These are phyloP conservation scores for Otolemur garnettii DNA, from an alignment of 2,113 vertebrate species.

Conservation along the genomic window DNA sequence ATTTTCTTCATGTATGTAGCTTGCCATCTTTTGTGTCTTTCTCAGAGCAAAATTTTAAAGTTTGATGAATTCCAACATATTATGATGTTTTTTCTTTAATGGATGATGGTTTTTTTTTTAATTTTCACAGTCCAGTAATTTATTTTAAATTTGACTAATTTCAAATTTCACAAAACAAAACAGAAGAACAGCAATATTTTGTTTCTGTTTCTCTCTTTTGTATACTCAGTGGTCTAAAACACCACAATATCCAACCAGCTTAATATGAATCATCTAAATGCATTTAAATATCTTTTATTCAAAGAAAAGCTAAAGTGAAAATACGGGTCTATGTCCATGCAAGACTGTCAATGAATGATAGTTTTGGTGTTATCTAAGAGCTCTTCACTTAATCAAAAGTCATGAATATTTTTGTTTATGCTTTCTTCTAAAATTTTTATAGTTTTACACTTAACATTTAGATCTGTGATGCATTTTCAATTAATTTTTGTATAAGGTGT, in stretches of 20 bases:
- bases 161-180: no score
- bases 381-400: background rate
- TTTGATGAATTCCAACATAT: background rate
- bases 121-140: no score
- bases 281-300: no score
- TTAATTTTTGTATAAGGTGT: background rate
- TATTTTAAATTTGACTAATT: no score
- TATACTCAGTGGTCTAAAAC: no score
- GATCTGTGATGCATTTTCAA: background rate
- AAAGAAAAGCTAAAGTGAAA: no score
- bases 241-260: no score
- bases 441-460: slow-evolving; percentile 8
- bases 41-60: background rate
- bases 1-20: background rate
- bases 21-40: background rate
- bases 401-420: background rate
- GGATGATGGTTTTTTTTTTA: no score
- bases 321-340: no score
- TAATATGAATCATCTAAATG: no score
- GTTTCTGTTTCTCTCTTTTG: no score
- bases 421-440: background rate
- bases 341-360: background rate
- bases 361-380: background rate
- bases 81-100: background rate
- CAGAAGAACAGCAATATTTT: no score